A percentile compares a stretch with the other conserved stretches of the same genome.
Conservation (phyloP, 1,140 invertebrate genomes). For the Hormaphis cornu region DNA sequence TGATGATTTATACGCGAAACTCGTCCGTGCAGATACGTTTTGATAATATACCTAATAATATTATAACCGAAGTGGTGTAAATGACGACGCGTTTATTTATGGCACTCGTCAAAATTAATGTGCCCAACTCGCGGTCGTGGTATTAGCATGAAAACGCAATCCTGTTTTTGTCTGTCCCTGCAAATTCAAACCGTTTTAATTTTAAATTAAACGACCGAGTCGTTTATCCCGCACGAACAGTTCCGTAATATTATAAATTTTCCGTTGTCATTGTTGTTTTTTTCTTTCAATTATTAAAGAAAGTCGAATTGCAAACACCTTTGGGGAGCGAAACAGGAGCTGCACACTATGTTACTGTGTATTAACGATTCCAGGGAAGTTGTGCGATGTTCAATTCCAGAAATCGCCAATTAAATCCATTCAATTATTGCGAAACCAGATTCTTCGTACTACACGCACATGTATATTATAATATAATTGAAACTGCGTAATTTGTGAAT, state of each 20-base stretch:
- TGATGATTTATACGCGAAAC: constrained; percentile 11
- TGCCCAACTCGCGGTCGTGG: neutral
- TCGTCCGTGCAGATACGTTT: too few relatives aligned
- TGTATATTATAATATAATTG: too few relatives aligned
- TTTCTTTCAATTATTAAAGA: neutral
- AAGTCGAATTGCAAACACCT: neutral
- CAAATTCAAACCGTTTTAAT: neutral
- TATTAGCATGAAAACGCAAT: constrained; percentile 25
- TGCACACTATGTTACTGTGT: too few relatives aligned
- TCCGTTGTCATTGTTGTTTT: neutral
- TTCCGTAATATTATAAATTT: neutral
- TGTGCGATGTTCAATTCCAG: too few relatives aligned
- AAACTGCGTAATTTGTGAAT: too few relatives aligned
- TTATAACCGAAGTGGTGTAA: neutral
- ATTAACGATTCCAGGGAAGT: too few relatives aligned
- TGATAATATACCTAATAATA: too few relatives aligned
- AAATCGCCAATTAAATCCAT: too few relatives aligned
- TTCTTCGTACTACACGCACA: too few relatives aligned
- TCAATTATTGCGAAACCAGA: too few relatives aligned
- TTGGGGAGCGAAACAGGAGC: neutral
- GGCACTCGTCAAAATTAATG: constrained; percentile 13
- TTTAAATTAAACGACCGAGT: neutral
- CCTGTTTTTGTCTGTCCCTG: neutral
- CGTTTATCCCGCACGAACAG: too few relatives aligned
- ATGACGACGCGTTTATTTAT: constrained; percentile 23